These are phyloP conservation scores for Drosophila kuntzei DNA, from an alignment of 2,888 invertebrate genomes.

Conservation along the genomic window DNA sequence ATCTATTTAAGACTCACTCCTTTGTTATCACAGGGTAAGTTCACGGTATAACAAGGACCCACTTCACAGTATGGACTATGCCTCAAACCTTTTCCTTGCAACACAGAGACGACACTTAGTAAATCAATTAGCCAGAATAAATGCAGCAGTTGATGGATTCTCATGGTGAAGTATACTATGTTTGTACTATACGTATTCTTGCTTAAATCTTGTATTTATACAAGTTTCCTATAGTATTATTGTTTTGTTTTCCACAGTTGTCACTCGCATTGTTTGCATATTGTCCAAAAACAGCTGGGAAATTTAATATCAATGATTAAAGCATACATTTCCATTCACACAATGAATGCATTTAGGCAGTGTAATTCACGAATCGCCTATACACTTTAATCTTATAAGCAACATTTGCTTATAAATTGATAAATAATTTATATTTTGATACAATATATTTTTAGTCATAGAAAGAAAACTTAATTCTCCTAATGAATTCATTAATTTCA, in stretches of 20 bases:
- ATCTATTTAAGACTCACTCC: conserved; percentile 27
- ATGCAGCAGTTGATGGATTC: neutral
- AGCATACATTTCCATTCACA: neutral
- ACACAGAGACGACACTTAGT: neutral
- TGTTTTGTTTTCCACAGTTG: neutral
- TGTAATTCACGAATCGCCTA: neutral
- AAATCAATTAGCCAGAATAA: conserved; percentile 5
- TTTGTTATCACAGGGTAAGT: conserved; percentile 41
- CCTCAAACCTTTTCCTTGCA: neutral
- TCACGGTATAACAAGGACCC: conserved; percentile 19
- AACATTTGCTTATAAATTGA: neutral
- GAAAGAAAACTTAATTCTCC: too few relatives aligned
- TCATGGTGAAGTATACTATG: conserved; percentile 12
- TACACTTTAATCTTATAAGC: neutral
- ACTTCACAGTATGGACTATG: conserved; percentile 16
- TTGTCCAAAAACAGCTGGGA: conserved; percentile 19
- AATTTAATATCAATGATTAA: neutral
- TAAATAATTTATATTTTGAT: neutral
- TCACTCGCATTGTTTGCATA: neutral
- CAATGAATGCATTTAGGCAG: neutral
- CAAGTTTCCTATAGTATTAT: neutral
- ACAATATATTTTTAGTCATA: too few relatives aligned
- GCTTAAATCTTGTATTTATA: conserved; percentile 12
- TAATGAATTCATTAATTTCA: too few relatives aligned
- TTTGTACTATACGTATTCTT: neutral